Conservation (phyloP, 2,113 vertebrate genomes). For the Psittacus erithacus region DNA sequence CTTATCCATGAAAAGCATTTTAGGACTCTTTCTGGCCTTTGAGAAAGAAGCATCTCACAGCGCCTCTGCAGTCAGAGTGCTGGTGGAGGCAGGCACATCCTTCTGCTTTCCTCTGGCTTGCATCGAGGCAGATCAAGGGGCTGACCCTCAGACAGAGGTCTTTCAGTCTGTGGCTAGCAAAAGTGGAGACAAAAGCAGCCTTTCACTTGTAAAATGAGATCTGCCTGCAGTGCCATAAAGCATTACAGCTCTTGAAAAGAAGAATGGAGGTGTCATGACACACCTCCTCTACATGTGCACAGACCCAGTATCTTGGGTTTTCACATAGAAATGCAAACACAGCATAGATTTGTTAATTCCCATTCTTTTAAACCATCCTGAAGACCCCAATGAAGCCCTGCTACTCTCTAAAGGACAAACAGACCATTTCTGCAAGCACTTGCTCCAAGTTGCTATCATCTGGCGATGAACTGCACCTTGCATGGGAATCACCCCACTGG, state of each 20-base stretch:
- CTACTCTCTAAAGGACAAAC: background rate
- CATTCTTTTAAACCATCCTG: background rate
- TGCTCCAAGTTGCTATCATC: background rate
- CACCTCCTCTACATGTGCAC: background rate
- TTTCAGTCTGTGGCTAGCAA: background rate
- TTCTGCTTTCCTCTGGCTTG: background rate
- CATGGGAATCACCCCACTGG: accelerated
- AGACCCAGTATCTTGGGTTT: accelerated
- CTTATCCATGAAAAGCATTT: background rate
- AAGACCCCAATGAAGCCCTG: background rate
- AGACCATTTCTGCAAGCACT: background rate
- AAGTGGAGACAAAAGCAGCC: background rate
- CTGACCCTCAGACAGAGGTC: background rate
- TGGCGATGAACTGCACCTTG: background rate
- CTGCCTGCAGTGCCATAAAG: background rate
- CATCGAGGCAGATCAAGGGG: background rate
- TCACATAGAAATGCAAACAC: background rate
- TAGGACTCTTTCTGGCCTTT: background rate
- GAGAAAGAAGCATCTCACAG: background rate
- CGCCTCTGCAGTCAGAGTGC: background rate
- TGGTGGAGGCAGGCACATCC: background rate
- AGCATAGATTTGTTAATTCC: background rate
- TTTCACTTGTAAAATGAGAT: background rate
- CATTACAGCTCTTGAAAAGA: background rate
- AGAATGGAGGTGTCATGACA: background rate